Evolutionary conservation across 2,113 vertebrate species (phyloP), one percentile per base, ranked within the genome.

Genomic region (Bubo scandiacus): DNA sequence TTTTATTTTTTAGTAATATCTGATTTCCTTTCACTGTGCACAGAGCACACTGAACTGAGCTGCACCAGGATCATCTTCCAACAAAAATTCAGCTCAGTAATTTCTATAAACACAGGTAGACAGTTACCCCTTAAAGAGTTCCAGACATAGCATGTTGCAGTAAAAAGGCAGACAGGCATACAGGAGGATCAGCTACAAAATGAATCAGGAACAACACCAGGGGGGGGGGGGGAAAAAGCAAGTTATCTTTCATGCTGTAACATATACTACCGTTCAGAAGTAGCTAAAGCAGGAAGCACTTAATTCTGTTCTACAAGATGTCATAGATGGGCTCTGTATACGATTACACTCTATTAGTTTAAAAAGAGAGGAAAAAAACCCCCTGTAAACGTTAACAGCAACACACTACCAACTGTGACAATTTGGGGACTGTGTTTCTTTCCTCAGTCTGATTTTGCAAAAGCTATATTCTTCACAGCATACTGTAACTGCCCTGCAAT

Each of bases 401-500:
- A 92, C n/a, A n/a, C n/a, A n/a, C 88, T 93, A 94, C 80, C 42
- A 6, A 17, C 23, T 58, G 51, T 70, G 75, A 42, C 67, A 51
- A 25, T 58, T 12, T 91, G 51, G 68, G 92, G 45, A 42, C 92
- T 86, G 78, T 67, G 73, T 70, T 78, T 91, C 91, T 94, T 57
- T 66, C 83, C 72, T 94, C 86, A 59, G 75, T 9, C 51, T 67
- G 88, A 74, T 74, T 91, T 94, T 91, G 77, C 77, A 94, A 81
- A 91, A 47, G 27, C 59, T 57, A 3, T n/a, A 49, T 29, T 92
- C 83, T 55, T 67, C 77, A 27, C 72, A 40, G 89, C 54, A 94
- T 97, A 51, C 86, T 97, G 96, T 81, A 97, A 97, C 6, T 95
- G 70, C 92, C 84, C 92, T 0, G 9, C 77, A 87, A 81, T 96